Percentiles rank a stretch among this genome's conserved stretches.
phyloP scores from a whole-genome alignment of 1,140 invertebrate species.

The Matsumurasca onukii region DNA sequence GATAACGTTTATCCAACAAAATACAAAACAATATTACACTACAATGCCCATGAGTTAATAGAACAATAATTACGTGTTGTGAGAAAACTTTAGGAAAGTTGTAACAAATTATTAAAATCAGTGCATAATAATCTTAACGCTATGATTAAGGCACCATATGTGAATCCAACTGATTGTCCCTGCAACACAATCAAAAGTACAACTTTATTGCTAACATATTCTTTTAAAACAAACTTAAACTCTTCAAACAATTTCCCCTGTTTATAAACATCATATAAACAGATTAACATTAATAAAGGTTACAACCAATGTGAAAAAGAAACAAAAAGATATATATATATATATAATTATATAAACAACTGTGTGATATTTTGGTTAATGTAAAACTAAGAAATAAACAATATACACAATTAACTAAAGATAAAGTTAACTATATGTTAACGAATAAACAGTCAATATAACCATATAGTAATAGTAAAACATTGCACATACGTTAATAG shows the following conservation, averaged over 20 bases:
- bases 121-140: neutral
- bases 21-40: conserved; percentile 9
- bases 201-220: neutral
- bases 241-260: conserved; percentile 17
- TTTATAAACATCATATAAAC: neutral
- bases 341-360: too few relatives aligned
- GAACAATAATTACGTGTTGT: too few relatives aligned
- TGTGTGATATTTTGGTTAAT: conserved; percentile 25
- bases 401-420: conserved; percentile 24
- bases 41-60: conserved; percentile 1
- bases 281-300: conserved; percentile 23
- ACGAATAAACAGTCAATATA: conserved; percentile 22
- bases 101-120: neutral
- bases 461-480: conserved; percentile 14
- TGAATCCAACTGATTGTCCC: neutral
- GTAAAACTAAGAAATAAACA: conserved; percentile 25
- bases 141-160: neutral
- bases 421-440: conserved; percentile 18
- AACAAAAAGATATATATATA: conserved; percentile 14
- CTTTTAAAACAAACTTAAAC: conserved; percentile 23
- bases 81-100: neutral
- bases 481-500: conserved; percentile 16
- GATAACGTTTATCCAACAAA: too few relatives aligned
- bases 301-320: conserved; percentile 20
- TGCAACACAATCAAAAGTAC: neutral